A percentile compares a stretch with the other conserved stretches of the same genome.
Evolutionary conservation across 2,113 vertebrate genomes (phyloP).

Genomic region (Chaenocephalus aceratus): DNA sequence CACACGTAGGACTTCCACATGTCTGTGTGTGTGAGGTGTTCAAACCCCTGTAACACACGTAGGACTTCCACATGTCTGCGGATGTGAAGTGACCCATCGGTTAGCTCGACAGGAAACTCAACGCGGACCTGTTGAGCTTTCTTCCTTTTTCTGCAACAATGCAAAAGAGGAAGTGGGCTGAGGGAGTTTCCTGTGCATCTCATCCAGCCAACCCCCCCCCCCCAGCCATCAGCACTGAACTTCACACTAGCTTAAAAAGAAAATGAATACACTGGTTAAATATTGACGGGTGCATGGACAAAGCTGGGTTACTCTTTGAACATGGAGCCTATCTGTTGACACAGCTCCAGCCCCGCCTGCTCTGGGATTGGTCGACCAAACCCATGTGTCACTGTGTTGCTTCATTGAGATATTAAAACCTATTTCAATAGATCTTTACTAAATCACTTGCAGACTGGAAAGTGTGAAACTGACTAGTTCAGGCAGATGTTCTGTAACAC

Average conservation of each 20-base stretch:
- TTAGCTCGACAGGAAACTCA: slow-evolving; percentile 68
- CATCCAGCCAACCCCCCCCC: slow-evolving; percentile 34
- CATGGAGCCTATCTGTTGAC: slow-evolving; percentile 58
- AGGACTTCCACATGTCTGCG: slow-evolving; percentile 64
- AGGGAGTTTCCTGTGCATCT: slow-evolving; percentile 69
- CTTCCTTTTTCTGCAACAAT: slow-evolving; percentile 82
- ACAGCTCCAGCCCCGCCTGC: slow-evolving; percentile 67
- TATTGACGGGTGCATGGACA: slow-evolving; percentile 65
- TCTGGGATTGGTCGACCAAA: slow-evolving; percentile 63
- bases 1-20: too few species aligned
- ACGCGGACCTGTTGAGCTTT: slow-evolving; percentile 71
- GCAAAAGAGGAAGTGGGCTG: slow-evolving; percentile 74
- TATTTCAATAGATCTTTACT: neutral
- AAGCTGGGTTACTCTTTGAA: slow-evolving; percentile 71
- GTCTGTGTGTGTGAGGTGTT: slow-evolving; percentile 39
- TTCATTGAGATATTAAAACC: slow-evolving; percentile 2
- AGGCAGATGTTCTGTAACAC: neutral
- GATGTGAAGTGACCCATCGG: slow-evolving; percentile 63
- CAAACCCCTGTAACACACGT: slow-evolving; percentile 29
- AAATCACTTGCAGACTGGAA: neutral
- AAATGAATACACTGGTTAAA: slow-evolving; percentile 70
- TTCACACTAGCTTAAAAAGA: slow-evolving; percentile 40
- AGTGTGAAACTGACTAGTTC: neutral
- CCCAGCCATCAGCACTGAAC: slow-evolving; percentile 40
- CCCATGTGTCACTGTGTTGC: neutral